Base-by-base conservation (phyloP, 2,888 invertebrate genomes). In the Macaria notata region DNA sequence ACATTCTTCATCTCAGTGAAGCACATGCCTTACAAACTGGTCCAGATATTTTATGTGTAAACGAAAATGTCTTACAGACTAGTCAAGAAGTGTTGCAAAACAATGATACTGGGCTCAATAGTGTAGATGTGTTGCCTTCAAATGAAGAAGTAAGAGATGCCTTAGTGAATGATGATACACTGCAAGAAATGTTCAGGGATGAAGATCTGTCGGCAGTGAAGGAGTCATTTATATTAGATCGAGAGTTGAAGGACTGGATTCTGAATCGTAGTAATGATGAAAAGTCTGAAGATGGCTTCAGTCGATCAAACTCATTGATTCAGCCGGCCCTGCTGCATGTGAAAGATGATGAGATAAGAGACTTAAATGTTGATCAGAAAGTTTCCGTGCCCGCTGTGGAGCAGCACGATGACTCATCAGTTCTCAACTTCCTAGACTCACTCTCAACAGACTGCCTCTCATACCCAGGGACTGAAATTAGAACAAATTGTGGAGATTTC, bases 371-470 rank as follows among this genome's bases (percentile, higher is more conserved):
- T 59, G 65, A 62, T 55, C 55, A 63, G 19, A 67, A 69, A 49
- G 63, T 49, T 47, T 59, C 59, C 53, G 52, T 56, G 42, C 53
- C 61, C 39, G 51, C 57, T 0, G 51, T 56, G 72, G 63, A 64
- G 71, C 59, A 74, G 50, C 65, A 69, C 61, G 83, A 83, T 66
- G 79, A 80, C 48, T 82, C 86, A 63, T 86, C 88, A 69, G 84
- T 88, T 69, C 79, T 90, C 69, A 86, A 85, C 70, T 89, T 89
- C 70, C 78, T 89, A 71, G 89, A 89, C 46, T 76, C 84, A 5
- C 72, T 89, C 66, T 82, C 83, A 53, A 88, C 81, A 71, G 88
- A 87, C 64, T 81, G 78, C 64, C 69, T 88, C 46, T 75, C 79
- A 47, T 88, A 84, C 66, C 82, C 88, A 48, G 88, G 84, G 73